phyloP scores from a whole-genome alignment of 2,888 invertebrate species.

The Acronicta leporina region DNA sequence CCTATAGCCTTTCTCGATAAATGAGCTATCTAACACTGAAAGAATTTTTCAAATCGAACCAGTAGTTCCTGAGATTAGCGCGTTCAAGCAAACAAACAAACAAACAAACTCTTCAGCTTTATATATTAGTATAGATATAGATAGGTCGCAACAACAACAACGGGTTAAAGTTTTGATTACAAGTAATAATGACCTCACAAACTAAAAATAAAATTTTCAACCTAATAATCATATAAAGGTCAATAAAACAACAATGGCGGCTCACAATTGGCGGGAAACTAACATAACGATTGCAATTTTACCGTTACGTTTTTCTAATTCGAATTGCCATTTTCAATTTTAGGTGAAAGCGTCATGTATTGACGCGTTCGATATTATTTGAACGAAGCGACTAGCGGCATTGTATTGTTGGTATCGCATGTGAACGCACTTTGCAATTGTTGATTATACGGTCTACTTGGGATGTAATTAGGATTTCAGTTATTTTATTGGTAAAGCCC shows the following conservation, averaged over 20 bases:
- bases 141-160: too few relatives aligned
- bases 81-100: too few relatives aligned
- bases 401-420: slow-evolving; percentile 54
- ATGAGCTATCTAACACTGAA: too few relatives aligned
- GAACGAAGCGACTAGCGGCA: slow-evolving; percentile 51
- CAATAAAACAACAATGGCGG: slow-evolving; percentile 48
- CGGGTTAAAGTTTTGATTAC: too few relatives aligned
- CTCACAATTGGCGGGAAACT: slow-evolving; percentile 45
- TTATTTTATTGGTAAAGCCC: too few relatives aligned
- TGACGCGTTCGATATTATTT: slow-evolving; percentile 52
- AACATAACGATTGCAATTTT: slow-evolving; percentile 45
- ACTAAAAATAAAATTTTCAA: slow-evolving; percentile 18
- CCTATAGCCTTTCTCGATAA: too few relatives aligned
- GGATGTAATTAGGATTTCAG: slow-evolving; percentile 7
- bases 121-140: too few relatives aligned
- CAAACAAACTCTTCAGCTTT: too few relatives aligned
- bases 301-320: slow-evolving; percentile 54
- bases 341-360: slow-evolving; percentile 63
- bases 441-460: slow-evolving; percentile 49
- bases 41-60: too few relatives aligned
- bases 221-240: slow-evolving; percentile 32
- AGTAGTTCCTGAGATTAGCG: too few relatives aligned
- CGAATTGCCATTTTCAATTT: slow-evolving; percentile 53
- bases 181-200: too few relatives aligned
- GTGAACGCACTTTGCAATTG: slow-evolving; percentile 57